Base-by-base conservation (phyloP, 2,113 vertebrate genomes). In the Oriolus oriolus region DNA sequence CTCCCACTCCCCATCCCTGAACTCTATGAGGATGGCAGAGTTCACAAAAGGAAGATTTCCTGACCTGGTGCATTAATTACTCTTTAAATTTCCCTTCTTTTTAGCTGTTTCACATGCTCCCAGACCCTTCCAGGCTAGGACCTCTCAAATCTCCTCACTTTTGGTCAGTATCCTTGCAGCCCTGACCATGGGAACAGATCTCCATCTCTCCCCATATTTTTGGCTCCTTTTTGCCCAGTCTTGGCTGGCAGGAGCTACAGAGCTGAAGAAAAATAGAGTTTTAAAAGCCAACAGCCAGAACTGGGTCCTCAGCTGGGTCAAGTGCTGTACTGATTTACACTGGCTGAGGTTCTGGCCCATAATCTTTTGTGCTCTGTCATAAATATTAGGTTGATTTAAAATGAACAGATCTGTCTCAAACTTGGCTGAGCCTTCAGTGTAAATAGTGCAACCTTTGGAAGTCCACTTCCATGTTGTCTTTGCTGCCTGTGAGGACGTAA, bases 201-300 rank as follows among this genome's bases (percentile, higher is more conserved):
- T 92, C 41, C 44, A 15, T 65, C 27, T 79, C 57, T 37, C 22
- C 26, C 7, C 2, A 0, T 28, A 30, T 23, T 66, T 44, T 42
- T n/a, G 42, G 2, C 0, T 9, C 6, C 79, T 86, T 77, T 35
- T 74, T 64, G 9, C 31, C 20, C n/a, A 17, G 24, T 15, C 6
- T 27, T 31, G 18, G 49, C 60, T 47, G 37, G 24, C 30, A 86
- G 42, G 64, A 68, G 27, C 56, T 14, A 3, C 1, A 2, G 6
- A 59, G 30, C 53, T 61, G 37, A 79, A 85, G 82, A 80, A 79
- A 89, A 95, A 61, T 3, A 28, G 89, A 52, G 24, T 65, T 84
- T 93, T 90, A 69, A 92, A 93, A 95, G 52, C 73, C 60, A 56
- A 33, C 83, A 85, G 76, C 49, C 80, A 82, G 83, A 96, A 81